Conservation (phyloP, 2,888 invertebrate species). For the Tenthredo notha region DNA sequence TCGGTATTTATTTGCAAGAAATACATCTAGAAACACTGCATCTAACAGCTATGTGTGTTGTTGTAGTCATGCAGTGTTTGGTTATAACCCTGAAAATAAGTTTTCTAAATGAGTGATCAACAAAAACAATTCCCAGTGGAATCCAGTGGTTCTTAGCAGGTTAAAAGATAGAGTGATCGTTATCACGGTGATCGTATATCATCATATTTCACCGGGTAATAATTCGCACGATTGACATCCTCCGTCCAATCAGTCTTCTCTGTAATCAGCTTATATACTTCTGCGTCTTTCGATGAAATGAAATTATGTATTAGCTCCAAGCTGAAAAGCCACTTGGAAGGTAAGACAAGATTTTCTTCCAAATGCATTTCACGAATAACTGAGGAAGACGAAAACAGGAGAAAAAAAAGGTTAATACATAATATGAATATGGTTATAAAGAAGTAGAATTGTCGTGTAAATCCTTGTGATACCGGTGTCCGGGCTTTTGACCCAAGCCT, state of each 20-base stretch:
- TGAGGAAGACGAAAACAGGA: neutral
- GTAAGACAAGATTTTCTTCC: neutral
- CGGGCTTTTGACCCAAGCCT: slow-evolving; percentile 1
- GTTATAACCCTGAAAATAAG: too few relatives aligned
- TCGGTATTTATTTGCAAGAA: too few relatives aligned
- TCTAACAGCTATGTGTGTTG: too few relatives aligned
- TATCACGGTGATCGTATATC: neutral
- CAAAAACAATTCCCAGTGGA: too few relatives aligned
- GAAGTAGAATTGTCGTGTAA: neutral
- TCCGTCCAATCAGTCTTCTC: slow-evolving; percentile 6
- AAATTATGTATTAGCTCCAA: neutral
- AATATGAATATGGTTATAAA: neutral
- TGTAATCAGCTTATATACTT: slow-evolving; percentile 17
- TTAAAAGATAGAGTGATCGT: neutral
- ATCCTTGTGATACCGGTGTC: neutral
- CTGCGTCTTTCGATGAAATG: neutral
- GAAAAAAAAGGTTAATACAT: neutral
- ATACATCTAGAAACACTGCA: too few relatives aligned
- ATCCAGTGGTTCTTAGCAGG: neutral
- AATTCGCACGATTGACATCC: neutral
- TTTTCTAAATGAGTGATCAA: too few relatives aligned
- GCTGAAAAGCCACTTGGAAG: neutral
- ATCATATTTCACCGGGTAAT: neutral
- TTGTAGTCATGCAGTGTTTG: too few relatives aligned
- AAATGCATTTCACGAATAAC: neutral